Conservation (phyloP, 2,797 vertebrate genomes). For the Anguilla megastoma region DNA sequence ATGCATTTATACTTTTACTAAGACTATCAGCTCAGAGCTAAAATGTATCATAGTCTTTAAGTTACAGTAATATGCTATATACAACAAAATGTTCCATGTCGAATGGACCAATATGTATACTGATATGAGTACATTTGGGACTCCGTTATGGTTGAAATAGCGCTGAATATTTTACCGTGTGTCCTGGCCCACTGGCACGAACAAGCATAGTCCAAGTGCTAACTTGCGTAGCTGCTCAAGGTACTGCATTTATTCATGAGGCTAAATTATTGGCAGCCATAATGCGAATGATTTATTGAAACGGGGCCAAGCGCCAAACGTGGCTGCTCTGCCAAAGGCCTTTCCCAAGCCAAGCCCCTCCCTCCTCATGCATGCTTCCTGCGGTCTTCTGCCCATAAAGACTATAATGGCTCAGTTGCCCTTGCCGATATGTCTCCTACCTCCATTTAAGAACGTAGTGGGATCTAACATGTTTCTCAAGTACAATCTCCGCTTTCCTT, state of each 20-base stretch:
- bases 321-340: neutral
- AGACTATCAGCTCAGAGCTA: neutral
- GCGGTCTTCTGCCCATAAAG: slow-evolving; percentile 2
- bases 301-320: neutral
- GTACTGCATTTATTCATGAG: neutral
- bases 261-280: slow-evolving; percentile 10
- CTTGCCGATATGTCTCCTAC: slow-evolving; percentile 54
- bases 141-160: neutral
- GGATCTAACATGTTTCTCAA: slow-evolving; percentile 51
- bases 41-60: neutral
- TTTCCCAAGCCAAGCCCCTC: neutral
- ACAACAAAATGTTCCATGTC: neutral
- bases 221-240: neutral
- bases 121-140: neutral
- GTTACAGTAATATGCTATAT: neutral
- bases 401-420: slow-evolving; percentile 55
- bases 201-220: neutral
- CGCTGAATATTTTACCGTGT: neutral
- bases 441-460: slow-evolving; percentile 17
- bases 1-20: neutral
- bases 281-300: neutral
- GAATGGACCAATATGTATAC: neutral
- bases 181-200: neutral
- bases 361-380: neutral
- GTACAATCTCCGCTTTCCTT: slow-evolving; percentile 41